phyloP scores from a whole-genome alignment of 53 echinoderm and acorn worm species.

The Henricia sp. region DNA sequence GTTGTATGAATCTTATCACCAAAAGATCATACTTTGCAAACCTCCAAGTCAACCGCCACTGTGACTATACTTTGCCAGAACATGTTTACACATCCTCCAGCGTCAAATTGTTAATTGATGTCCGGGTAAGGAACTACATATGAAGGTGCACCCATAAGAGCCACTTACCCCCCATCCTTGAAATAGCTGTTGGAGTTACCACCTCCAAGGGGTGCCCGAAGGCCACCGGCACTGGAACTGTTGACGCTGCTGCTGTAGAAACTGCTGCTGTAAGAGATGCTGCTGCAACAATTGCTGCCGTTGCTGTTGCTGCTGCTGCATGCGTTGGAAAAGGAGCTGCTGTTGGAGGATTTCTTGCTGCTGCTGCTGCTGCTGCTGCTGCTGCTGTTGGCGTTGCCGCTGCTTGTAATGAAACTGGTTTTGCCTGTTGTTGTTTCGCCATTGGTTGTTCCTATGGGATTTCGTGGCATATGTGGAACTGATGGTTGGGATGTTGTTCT shows the following conservation, averaged over 20 bases:
- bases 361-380: background rate
- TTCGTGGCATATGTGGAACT: background rate
- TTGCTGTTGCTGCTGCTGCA: conserved; percentile 7
- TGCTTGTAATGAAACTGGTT: background rate
- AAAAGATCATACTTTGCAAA: too few relatives aligned
- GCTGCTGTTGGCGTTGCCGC: background rate
- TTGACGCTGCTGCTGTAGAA: conserved; percentile 17
- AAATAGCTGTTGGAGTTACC: conserved; percentile 9
- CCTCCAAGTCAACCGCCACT: too few relatives aligned
- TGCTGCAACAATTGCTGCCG: background rate
- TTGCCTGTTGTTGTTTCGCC: background rate
- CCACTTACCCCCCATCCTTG: conserved; percentile 48
- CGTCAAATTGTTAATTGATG: too few relatives aligned
- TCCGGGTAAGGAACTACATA: too few relatives aligned
- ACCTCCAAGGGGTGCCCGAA: conserved; percentile 9
- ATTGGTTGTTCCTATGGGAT: background rate
- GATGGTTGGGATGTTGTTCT: conserved; percentile 21
- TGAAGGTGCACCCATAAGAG: too few relatives aligned
- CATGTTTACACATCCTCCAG: too few relatives aligned
- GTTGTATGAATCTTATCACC: too few relatives aligned
- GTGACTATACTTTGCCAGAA: too few relatives aligned
- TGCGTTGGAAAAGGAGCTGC: background rate
- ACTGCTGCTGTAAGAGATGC: conserved; percentile 1
- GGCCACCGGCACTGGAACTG: background rate
- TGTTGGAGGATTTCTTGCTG: conserved; percentile 8